These are phyloP conservation scores for Pampus argenteus DNA, from an alignment of 2,797 vertebrate species.

Conservation along the genomic window DNA sequence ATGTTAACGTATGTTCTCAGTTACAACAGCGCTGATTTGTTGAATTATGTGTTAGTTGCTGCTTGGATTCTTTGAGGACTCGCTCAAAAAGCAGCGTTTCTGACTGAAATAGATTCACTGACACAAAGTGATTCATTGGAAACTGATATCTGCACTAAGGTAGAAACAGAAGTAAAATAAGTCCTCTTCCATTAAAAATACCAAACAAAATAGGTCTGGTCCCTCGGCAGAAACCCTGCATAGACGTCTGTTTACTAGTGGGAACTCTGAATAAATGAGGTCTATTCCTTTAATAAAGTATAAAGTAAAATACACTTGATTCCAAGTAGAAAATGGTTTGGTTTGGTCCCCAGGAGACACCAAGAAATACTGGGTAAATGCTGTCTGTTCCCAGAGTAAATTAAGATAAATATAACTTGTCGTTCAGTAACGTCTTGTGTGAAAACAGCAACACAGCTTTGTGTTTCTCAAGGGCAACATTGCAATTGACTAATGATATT, in stretches of 20 bases:
- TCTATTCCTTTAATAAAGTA: background rate
- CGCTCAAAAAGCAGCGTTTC: slow-evolving; percentile 7
- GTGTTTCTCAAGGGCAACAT: slow-evolving; percentile 30
- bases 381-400: slow-evolving; percentile 13
- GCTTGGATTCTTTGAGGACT: background rate
- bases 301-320: background rate
- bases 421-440: slow-evolving; percentile 2
- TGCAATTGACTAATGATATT: slow-evolving; percentile 22
- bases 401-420: slow-evolving; percentile 18
- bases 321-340: background rate
- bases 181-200: background rate
- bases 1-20: background rate
- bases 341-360: background rate
- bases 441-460: slow-evolving; percentile 8
- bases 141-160: slow-evolving; percentile 1
- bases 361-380: background rate
- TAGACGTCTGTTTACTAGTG: background rate
- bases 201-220: background rate
- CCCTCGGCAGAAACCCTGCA: background rate
- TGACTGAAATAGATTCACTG: background rate
- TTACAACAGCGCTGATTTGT: slow-evolving; percentile 14
- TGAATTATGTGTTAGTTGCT: background rate
- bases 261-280: background rate
- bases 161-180: background rate
- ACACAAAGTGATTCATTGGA: background rate